These are phyloP conservation scores for Hydropotes inermis DNA, from an alignment of 2,113 vertebrate genomes.

Conservation along the genomic window DNA sequence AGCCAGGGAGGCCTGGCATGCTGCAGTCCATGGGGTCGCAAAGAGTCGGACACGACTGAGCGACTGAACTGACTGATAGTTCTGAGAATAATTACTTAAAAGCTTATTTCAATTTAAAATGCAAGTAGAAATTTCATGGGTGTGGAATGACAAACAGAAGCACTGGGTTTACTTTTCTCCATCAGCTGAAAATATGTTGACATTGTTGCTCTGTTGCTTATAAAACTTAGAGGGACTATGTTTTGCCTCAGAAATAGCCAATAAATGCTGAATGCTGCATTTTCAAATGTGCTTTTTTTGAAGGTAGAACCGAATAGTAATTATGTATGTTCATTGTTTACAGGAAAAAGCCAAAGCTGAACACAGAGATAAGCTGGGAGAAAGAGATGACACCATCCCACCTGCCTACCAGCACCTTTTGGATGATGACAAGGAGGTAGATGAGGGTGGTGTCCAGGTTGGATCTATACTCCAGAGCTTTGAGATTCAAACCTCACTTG, in stretches of 20 bases:
- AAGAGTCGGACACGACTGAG: accelerated
- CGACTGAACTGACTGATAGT: neutral
- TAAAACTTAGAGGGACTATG: neutral
- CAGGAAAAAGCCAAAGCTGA: conserved; percentile 82
- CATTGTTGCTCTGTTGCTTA: neutral
- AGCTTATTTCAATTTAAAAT: conserved; percentile 22
- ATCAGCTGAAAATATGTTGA: neutral
- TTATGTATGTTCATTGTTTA: conserved; percentile 24
- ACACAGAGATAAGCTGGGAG: conserved; percentile 82
- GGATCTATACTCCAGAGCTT: neutral
- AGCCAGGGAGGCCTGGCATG: neutral
- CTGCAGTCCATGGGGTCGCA: neutral
- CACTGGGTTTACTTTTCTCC: neutral
- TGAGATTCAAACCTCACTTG: neutral
- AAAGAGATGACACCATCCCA: conserved; percentile 83
- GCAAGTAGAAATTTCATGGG: neutral
- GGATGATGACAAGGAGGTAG: conserved; percentile 79
- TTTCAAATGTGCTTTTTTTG: neutral
- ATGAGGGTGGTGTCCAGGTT: neutral
- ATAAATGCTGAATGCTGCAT: neutral
- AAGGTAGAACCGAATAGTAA: neutral
- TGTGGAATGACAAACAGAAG: neutral
- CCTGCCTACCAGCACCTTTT: conserved; percentile 80
- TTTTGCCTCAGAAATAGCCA: neutral
- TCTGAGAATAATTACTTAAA: neutral